phyloP scores from a whole-genome alignment of 1,140 invertebrate species.

The Proctacanthus coquilletti region DNA sequence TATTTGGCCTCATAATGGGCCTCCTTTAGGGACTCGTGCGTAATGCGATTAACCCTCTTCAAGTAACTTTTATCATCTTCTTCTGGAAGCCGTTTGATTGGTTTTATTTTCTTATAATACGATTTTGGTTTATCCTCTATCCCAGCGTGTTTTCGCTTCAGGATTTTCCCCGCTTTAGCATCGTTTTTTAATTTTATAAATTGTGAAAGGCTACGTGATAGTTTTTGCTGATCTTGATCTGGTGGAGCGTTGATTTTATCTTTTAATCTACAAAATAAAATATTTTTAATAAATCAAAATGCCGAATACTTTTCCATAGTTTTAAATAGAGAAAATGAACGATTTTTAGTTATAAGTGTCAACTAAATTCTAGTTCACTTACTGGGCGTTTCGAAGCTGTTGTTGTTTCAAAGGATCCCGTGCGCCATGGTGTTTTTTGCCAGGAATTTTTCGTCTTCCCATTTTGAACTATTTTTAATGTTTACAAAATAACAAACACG shows the following conservation, averaged over 20 bases:
- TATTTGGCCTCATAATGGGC: conserved; percentile 39
- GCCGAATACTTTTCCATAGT: background rate
- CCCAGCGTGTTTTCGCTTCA: conserved; percentile 13
- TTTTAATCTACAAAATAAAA: conserved; percentile 11
- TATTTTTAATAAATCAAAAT: conserved; percentile 5
- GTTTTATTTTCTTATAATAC: conserved; percentile 2
- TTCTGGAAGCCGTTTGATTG: conserved; percentile 28
- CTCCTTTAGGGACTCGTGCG: conserved; percentile 33
- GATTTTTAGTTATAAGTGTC: background rate
- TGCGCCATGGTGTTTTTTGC: conserved; percentile 25
- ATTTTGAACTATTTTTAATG: too few species aligned
- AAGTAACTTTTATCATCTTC: conserved; percentile 34
- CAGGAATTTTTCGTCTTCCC: conserved; percentile 29
- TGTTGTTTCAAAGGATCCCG: conserved; percentile 25
- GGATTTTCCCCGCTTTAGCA: conserved; percentile 19
- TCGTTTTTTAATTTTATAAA: conserved; percentile 19
- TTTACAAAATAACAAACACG: too few species aligned
- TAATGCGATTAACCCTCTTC: conserved; percentile 33
- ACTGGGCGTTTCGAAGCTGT: conserved; percentile 21
- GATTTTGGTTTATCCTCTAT: conserved; percentile 17
- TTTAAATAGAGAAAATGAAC: background rate
- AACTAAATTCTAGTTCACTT: conserved; percentile 1
- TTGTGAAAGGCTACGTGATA: conserved; percentile 21
- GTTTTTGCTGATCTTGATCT: conserved; percentile 15
- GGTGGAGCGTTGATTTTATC: conserved; percentile 26